These are phyloP conservation scores for Drosophila sulfurigaster DNA, from an alignment of 1,140 invertebrate species.

Conservation along the genomic window DNA sequence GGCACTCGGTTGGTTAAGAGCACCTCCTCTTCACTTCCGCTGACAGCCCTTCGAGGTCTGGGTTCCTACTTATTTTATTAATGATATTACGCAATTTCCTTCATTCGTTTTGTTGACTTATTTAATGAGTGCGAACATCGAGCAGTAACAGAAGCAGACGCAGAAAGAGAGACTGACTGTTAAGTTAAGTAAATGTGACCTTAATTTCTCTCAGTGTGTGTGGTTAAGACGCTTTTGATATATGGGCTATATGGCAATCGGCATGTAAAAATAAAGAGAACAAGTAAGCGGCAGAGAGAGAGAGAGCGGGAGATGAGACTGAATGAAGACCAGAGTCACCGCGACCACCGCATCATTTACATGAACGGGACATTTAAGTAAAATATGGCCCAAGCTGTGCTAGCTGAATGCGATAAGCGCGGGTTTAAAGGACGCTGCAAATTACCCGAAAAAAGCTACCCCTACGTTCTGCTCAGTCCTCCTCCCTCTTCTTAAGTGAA, in stretches of 20 bases:
- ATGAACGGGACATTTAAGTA: constrained; percentile 77
- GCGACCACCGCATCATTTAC: constrained; percentile 62
- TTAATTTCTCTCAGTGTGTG: constrained; percentile 61
- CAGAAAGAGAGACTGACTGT: background rate
- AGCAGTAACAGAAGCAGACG: background rate
- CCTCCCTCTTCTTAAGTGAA: background rate
- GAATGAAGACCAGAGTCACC: constrained; percentile 7
- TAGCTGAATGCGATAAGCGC: constrained; percentile 65
- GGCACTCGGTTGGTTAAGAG: background rate
- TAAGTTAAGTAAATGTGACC: constrained; percentile 71
- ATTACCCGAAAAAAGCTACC: constrained; percentile 62
- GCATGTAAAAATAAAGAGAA: background rate
- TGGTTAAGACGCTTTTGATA: constrained; percentile 69
- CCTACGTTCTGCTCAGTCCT: background rate
- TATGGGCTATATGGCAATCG: constrained; percentile 54
- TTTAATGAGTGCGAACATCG: constrained; percentile 64
- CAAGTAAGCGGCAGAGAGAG: constrained; percentile 1
- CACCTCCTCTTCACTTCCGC: background rate
- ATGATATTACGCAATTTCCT: constrained; percentile 75
- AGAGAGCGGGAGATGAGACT: background rate
- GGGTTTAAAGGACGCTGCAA: constrained; percentile 72
- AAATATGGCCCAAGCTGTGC: constrained; percentile 71
- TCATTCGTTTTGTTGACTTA: constrained; percentile 58
- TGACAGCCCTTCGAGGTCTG: constrained; percentile 8
- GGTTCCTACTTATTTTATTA: constrained; percentile 67